phyloP scores from a whole-genome alignment of 2,888 invertebrate genomes.

The Pachliopta kotzebuea region DNA sequence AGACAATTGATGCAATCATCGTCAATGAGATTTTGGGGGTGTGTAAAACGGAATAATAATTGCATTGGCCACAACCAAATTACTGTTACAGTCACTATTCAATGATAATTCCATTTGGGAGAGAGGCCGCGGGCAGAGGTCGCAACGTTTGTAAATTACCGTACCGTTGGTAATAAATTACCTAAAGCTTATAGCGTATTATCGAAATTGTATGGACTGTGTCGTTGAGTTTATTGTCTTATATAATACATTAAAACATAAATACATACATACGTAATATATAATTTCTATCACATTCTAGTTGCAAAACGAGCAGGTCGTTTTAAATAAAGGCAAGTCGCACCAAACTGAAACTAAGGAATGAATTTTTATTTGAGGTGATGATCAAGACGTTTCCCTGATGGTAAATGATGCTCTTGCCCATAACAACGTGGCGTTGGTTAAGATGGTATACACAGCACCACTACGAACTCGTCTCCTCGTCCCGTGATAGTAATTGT shows the following conservation, averaged over 20 bases:
- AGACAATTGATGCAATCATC: slow-evolving; percentile 79
- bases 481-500: too few species aligned
- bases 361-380: too few species aligned
- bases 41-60: slow-evolving; percentile 70
- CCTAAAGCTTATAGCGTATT: slow-evolving; percentile 23
- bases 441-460: too few species aligned
- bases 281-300: too few species aligned
- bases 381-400: too few species aligned
- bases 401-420: too few species aligned
- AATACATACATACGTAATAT: too few species aligned
- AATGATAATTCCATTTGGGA: slow-evolving; percentile 64
- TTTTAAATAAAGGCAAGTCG: too few species aligned
- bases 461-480: too few species aligned
- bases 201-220: slow-evolving; percentile 18
- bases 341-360: too few species aligned
- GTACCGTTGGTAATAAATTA: slow-evolving; percentile 29
- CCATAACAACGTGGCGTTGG: too few species aligned
- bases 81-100: slow-evolving; percentile 73
- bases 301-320: too few species aligned
- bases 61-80: slow-evolving; percentile 76
- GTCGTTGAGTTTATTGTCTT: slow-evolving; percentile 2
- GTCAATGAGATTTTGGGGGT: slow-evolving; percentile 75
- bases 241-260: background rate
- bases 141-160: slow-evolving; percentile 40
- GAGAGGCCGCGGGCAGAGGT: slow-evolving; percentile 60